phyloP scores from a whole-genome alignment of 2,113 vertebrate genomes.

The Plotosus lineatus region DNA sequence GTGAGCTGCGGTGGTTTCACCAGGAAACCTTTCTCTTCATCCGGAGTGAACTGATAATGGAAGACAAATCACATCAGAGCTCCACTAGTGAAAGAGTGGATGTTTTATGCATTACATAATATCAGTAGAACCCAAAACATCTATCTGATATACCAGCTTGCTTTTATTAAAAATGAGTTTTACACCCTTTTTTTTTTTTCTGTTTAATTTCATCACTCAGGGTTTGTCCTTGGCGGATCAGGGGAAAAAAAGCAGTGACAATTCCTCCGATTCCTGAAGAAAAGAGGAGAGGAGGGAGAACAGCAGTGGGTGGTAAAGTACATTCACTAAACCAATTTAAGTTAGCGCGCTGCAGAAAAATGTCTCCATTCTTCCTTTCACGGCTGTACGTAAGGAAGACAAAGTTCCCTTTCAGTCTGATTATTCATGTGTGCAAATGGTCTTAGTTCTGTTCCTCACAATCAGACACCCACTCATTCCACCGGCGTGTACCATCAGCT shows the following conservation, averaged over 20 bases:
- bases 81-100: background rate
- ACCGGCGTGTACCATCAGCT: conserved; percentile 33
- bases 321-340: conserved; percentile 46
- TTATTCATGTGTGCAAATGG: conserved; percentile 54
- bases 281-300: background rate
- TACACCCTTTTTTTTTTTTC: background rate
- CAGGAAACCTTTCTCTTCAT: no score
- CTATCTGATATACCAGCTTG: background rate
- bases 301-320: conserved; percentile 43
- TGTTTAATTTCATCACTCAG: background rate
- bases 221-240: background rate
- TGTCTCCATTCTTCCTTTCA: conserved; percentile 31
- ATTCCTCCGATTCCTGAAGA: conserved; percentile 10
- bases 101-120: background rate
- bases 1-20: no score
- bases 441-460: conserved; percentile 47
- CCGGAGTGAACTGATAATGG: no score
- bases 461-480: conserved; percentile 48
- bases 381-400: conserved; percentile 31
- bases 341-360: conserved; percentile 48
- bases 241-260: background rate
- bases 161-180: background rate
- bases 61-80: no score
- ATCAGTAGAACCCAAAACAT: background rate
- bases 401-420: conserved; percentile 46